Percentiles rank a stretch among this genome's conserved stretches.
phyloP scores from a whole-genome alignment of 2,113 vertebrate genomes.

The Eptatretus burgeri region DNA sequence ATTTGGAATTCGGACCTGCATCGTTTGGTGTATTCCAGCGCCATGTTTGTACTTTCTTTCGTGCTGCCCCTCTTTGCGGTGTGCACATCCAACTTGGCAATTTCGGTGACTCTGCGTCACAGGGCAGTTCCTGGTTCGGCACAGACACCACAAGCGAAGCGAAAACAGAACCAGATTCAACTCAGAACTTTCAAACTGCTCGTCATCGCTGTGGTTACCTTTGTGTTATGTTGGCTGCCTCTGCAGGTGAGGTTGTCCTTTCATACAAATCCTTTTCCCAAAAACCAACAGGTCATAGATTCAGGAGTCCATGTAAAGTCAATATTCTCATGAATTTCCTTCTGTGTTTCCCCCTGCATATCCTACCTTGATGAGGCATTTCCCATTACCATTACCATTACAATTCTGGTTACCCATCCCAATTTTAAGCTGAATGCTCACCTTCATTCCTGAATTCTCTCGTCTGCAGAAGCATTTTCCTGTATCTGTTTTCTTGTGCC shows the following conservation, averaged over 20 bases:
- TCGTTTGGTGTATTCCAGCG: slow-evolving; percentile 34
- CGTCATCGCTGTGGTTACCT: slow-evolving; percentile 30
- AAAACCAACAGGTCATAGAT: too few relatives aligned
- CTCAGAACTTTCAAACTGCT: slow-evolving; percentile 38
- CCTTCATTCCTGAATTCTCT: too few relatives aligned
- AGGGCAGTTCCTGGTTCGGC: slow-evolving; percentile 19
- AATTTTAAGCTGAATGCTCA: too few relatives aligned
- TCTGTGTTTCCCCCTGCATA: too few relatives aligned
- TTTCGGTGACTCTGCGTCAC: slow-evolving; percentile 24
- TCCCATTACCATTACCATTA: too few relatives aligned
- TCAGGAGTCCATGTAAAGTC: too few relatives aligned
- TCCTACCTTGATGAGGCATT: too few relatives aligned
- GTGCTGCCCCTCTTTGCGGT: slow-evolving; percentile 32
- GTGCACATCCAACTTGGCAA: slow-evolving; percentile 38
- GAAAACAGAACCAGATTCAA: slow-evolving; percentile 28
- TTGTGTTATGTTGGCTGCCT: slow-evolving; percentile 46
- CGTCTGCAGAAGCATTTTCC: too few relatives aligned
- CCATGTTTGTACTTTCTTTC: slow-evolving; percentile 37
- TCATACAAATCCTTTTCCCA: not conserved
- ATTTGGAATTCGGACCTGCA: slow-evolving; percentile 30
- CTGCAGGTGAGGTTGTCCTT: slow-evolving; percentile 19
- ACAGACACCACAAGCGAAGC: slow-evolving; percentile 13
- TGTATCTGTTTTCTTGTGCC: too few relatives aligned
- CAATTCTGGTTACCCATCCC: too few relatives aligned
- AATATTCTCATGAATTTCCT: too few relatives aligned